Evolutionary conservation across 2,113 vertebrate species (phyloP), one percentile per base, ranked within the genome.

Genomic region (Tetrao urogallus): DNA sequence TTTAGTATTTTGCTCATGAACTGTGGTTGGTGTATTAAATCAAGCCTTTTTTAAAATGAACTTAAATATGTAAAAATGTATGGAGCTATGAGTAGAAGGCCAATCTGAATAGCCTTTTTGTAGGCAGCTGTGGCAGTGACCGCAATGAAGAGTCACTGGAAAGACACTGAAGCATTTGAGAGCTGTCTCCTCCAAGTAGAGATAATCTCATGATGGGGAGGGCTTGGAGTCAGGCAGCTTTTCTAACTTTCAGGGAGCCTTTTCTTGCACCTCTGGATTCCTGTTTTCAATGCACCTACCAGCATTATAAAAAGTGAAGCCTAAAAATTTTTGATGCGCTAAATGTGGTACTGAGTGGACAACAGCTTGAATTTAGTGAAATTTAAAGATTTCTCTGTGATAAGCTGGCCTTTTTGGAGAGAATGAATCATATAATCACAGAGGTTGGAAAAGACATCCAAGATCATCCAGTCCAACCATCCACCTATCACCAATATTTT

Each of bases 221-320:
- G 2, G 3, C 38, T 63, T 88, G 21, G n/a, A 80, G 16, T 47
- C 19, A 19, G 13, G 38, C 27, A 58, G 16, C 66, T 38, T 52
- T 63, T 61, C 24, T 25, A 8, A 54, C 48, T 11, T 36, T 42
- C 17, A 30, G 56, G 50, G 8, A 64, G 25, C 61, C 11, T 81
- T 56, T 19, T 38, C 61, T 42, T n/a, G 20, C 24, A 14, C 14
- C 11, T 54, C 45, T 73, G 2, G 14, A 3, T 30, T 36, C 17
- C 30, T 32, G 9, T n/a, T 32, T 65, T 72, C 36, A 34, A 8
- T 0, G 2, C 11, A 36, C 0, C 0, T 22, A 21, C 2, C 4
- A 16, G 27, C 3, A 1, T 32, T 61, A n/a, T 3, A 40, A 42
- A 83, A 79, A 4, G 0, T 10, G 4, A 8, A 66, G 43, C 43